These are phyloP conservation scores for Nematostella vectensis DNA, from an alignment of 92 coral and sea anemone genomes.

Conservation along the genomic window DNA sequence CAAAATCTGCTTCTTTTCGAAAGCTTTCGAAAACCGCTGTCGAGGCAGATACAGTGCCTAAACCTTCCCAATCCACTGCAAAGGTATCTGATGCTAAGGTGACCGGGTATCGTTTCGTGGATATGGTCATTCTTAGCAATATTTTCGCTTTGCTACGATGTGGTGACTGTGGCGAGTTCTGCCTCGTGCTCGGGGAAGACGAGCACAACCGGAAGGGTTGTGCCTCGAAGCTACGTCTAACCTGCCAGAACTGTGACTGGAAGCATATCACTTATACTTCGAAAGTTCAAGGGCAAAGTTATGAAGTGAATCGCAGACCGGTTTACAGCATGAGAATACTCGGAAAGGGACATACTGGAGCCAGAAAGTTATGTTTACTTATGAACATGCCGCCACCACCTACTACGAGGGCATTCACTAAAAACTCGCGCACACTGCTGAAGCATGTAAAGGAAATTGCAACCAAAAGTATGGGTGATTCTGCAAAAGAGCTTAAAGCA, in stretches of 20 bases:
- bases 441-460: slow-evolving; percentile 23
- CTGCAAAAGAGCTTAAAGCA: slow-evolving; percentile 11
- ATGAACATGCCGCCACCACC: slow-evolving; percentile 50
- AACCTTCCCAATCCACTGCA: background rate
- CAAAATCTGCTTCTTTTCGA: background rate
- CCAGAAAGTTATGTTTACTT: slow-evolving; percentile 29
- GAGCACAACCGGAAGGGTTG: slow-evolving; percentile 15
- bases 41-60: slow-evolving; percentile 2
- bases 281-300: slow-evolving; percentile 14
- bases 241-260: slow-evolving; percentile 22
- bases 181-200: slow-evolving; percentile 13
- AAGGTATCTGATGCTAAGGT: background rate
- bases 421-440: no score
- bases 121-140: slow-evolving; percentile 16
- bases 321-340: slow-evolving; percentile 36
- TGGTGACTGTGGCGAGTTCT: slow-evolving; percentile 17
- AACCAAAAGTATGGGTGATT: slow-evolving; percentile 2
- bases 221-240: slow-evolving; percentile 20
- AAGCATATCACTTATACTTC: background rate
- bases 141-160: slow-evolving; percentile 9
- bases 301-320: slow-evolving; percentile 31
- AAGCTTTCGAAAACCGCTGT: background rate
- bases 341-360: slow-evolving; percentile 20
- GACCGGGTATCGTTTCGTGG: slow-evolving; percentile 1
- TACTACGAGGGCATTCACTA: no score